Evolutionary conservation across 1,140 invertebrate species (phyloP).

Genomic region (Pseudobourletiella spinata): DNA sequence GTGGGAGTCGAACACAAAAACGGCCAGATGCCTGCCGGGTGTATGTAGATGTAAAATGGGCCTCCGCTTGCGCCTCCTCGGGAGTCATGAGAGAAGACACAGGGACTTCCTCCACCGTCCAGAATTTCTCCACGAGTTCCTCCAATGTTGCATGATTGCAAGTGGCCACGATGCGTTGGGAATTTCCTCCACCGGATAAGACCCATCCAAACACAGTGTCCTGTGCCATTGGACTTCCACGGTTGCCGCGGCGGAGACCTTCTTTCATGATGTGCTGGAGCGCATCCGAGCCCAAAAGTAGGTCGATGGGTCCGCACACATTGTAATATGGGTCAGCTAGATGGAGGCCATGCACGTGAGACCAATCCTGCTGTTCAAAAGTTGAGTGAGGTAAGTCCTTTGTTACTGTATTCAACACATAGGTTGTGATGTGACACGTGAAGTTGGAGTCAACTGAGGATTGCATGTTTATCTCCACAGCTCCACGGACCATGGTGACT

Average conservation of each 20-base stretch:
- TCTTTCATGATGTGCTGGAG: not conserved
- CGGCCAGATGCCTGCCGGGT: conserved; percentile 23
- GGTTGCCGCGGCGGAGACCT: not conserved
- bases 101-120: conserved; percentile 37
- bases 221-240: not conserved
- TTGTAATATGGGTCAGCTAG: conserved; percentile 14
- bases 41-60: conserved; percentile 33
- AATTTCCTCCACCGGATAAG: not conserved
- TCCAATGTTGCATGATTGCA: not conserved
- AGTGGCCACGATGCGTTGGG: not conserved
- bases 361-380: not conserved
- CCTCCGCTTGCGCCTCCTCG: conserved; percentile 32
- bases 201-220: conserved; percentile 16
- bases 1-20: conserved; percentile 34
- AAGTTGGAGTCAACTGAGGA: not conserved
- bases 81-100: not conserved
- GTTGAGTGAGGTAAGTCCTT: not conserved
- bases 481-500: not conserved
- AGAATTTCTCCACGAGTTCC: conserved; percentile 33
- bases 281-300: conserved; percentile 6
- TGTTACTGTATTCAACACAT: not conserved
- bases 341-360: conserved; percentile 3
- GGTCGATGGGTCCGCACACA: not conserved
- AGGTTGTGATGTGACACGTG: not conserved
- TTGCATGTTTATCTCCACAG: not conserved